Base-by-base conservation (phyloP, 2,113 vertebrate genomes). In the Brachyhypopomus occidentalis region DNA sequence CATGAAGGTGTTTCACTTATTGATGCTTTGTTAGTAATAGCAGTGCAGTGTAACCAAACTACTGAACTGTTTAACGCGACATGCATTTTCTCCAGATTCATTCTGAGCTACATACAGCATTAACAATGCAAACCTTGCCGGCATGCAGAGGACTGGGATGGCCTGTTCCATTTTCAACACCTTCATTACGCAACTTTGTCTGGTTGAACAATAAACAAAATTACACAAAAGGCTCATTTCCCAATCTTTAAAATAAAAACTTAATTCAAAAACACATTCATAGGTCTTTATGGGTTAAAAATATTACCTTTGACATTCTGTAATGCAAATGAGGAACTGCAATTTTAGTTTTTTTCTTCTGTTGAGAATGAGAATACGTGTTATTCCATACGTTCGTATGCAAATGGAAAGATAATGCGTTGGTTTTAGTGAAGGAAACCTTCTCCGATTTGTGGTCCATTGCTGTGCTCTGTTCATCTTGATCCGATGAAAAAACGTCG, bases 321-420 rank as follows among this genome's bases (percentile, higher is more conserved):
- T 82, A 74, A 1, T 30, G 67, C 19, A 77, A 14, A 20, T 62
- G 75, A 8, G 81, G 75, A 63, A 86, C 38, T 3, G 30, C 64
- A n/a, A 77, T n/a, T 66, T 81, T 86, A 2, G 34, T 3, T 36
- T 74, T 77, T 52, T 66, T 84, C 52, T 71, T 80, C 84, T 86
- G 80, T 58, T 11, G 4, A 78, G 72, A 82, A 74, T 5, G 1
- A 82, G 58, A 25, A 55, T 2, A 38, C 22, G 30, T 0, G 14
- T 38, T 52, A 36, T 38, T 36, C 30, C 20, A 66, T n/a, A 8
- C 7, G 16, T 36, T 0, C 1, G 38, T 34, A 45, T 59, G 20
- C 17, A 48, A 14, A 38, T 19, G 8, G 5, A 72, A 41, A 30
- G 0, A 25, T 71, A 1, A 41, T 41, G 0, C 3, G 19, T 52